phyloP scores from a whole-genome alignment of 2,797 vertebrate species.

The Nothura maculosa region DNA sequence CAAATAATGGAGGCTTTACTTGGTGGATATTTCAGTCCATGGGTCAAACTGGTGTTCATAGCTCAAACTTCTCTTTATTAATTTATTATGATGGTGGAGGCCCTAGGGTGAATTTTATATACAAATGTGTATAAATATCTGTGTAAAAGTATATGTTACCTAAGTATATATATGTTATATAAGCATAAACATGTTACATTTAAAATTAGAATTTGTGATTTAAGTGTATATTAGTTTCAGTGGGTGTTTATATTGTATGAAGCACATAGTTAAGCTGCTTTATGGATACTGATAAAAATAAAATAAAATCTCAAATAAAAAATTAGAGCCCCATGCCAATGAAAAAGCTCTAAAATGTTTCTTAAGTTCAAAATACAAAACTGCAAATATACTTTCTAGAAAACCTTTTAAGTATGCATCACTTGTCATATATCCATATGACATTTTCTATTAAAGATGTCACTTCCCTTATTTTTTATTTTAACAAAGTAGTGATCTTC shows the following conservation, averaged over 20 bases:
- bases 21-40: not conserved
- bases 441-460: conserved; percentile 76
- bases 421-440: conserved; percentile 55
- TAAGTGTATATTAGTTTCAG: conserved; percentile 6
- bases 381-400: not conserved
- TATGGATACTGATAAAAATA: not conserved
- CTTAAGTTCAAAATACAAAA: conserved; percentile 36
- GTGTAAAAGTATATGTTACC: too few relatives aligned
- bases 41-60: not conserved
- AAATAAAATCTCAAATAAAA: conserved; percentile 25
- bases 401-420: conserved; percentile 45
- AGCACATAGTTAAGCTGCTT: not conserved
- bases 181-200: not conserved
- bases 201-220: not conserved
- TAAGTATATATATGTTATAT: not conserved
- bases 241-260: not conserved
- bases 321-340: not conserved
- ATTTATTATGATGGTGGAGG: not conserved
- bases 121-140: too few relatives aligned
- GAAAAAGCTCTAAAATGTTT: not conserved
- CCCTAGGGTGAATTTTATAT: not conserved
- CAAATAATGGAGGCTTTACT: not conserved
- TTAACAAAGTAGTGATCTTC: conserved; percentile 77
- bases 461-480: conserved; percentile 78
- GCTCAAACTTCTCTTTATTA: not conserved